Conservation (phyloP, 2,113 vertebrate species). For the Nasalis larvatus region DNA sequence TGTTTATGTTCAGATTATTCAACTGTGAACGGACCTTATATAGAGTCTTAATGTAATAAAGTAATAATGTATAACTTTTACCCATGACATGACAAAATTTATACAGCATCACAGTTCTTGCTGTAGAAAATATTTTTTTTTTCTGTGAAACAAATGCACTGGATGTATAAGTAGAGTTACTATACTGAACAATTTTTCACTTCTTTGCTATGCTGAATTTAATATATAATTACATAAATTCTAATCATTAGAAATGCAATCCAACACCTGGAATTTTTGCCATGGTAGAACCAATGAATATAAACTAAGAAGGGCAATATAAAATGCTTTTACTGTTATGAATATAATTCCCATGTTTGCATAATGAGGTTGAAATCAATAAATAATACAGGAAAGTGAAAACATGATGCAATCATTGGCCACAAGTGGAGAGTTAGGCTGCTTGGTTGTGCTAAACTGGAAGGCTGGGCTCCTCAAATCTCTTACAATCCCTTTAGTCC, state of each 20-base stretch:
- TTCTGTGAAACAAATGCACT: not conserved
- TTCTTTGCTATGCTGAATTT: not conserved
- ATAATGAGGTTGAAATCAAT: constrained; percentile 32
- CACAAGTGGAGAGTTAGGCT: rapidly evolving
- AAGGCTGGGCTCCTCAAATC: rapidly evolving
- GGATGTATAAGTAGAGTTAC: not conserved
- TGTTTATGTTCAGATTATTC: not conserved
- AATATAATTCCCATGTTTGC: not conserved
- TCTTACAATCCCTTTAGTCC: rapidly evolving
- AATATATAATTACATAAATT: not conserved
- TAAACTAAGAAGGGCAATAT: not conserved
- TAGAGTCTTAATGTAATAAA: not conserved
- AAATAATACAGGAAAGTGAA: not conserved
- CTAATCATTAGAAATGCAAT: not conserved
- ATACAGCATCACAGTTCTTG: not conserved
- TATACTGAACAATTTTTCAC: not conserved
- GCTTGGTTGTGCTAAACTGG: rapidly evolving
- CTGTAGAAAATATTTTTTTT: not conserved
- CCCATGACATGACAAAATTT: not conserved
- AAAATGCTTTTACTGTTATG: constrained; percentile 12
- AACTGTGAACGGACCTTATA: not conserved
- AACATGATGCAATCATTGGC: not conserved
- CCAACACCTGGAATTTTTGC: not conserved
- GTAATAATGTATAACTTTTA: not conserved
- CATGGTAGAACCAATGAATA: not conserved